Evolutionary conservation across 1,140 invertebrate species (phyloP).

Genomic region (Eriocheir sinensis): DNA sequence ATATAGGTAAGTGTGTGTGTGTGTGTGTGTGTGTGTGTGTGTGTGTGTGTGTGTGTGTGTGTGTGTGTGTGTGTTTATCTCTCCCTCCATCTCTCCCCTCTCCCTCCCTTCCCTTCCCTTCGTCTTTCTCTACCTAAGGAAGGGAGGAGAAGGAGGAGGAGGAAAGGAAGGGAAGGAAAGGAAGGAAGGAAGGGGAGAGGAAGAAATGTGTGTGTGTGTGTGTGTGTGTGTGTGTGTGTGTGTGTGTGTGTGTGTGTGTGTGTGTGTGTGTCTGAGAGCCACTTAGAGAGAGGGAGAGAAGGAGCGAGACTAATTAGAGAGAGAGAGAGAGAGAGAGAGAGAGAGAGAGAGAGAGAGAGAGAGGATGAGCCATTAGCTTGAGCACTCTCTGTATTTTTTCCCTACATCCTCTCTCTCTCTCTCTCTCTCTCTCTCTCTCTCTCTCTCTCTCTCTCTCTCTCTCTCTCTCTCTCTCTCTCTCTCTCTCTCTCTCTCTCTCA

Average conservation of each 20-base stretch:
- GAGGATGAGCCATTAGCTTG: conserved; percentile 22
- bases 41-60: no score
- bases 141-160: no score
- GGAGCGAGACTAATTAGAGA: background rate
- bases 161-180: no score
- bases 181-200: no score
- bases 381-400: background rate
- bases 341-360: background rate
- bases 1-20: background rate
- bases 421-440: conserved; percentile 15
- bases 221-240: no score
- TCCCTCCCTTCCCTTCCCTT: no score
- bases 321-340: background rate
- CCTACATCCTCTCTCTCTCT: background rate
- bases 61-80: no score
- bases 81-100: no score
- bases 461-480: background rate
- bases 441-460: conserved; percentile 4
- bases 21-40: background rate
- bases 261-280: conserved; percentile 20
- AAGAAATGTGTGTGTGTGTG: no score
- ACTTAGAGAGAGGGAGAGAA: background rate
- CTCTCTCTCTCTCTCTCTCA: no score
- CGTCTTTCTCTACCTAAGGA: no score
- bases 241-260: conserved; percentile 8